Evolutionary conservation across 2,113 vertebrate species (phyloP), one percentile per base, ranked within the genome.

Genomic region (Microtus richardsoni): DNA sequence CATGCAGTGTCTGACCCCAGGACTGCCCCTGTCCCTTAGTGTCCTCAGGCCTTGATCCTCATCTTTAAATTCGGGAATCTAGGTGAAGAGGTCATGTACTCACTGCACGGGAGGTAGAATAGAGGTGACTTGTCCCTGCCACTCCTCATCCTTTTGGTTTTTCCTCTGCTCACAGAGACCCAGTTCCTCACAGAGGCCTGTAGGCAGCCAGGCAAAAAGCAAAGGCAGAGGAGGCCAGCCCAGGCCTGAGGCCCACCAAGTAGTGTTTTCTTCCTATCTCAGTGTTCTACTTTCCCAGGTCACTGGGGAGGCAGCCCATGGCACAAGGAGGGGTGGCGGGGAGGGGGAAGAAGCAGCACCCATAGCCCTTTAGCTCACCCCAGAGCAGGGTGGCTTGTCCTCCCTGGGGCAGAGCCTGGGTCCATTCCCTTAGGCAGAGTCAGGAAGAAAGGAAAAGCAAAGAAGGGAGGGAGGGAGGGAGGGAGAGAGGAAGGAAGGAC

Each of bases 61-160:
- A 21, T 88, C 78, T 91, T 70, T 79, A 90, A 91, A 49, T 91
- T 41, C 39, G 39, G 90, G 54, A 91, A 49, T 73, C 82, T 80
- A n/a, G 71, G 22, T 36, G 58, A 62, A 93, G 52, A 94, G 70
- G 82, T 0, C 64, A 39, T 68, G 49, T 49, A 41, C 84, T 19
- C 1, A 2, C 93, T 60, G 90, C 74, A 36, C 0, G 93, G 96
- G 97, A 98, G 95, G 97, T 96, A 98, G 97, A 73, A 52, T 52
- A 36, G 84, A 95, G 88, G 96, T 95, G 93, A 95, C 41, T 62
- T 94, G 58, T 71, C 84, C 95, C 93, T 73, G 97, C 79, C 91
- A 64, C 93, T 88, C 88, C 77, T 78, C 60, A 4, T 58, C 36
- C 7, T 73, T 86, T 84, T 78, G 14, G 89, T 60, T 74, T 91